Evolutionary conservation across 2,113 vertebrate species (phyloP), one percentile per base, ranked within the genome.

Genomic region (Poeciliopsis occidentalis): DNA sequence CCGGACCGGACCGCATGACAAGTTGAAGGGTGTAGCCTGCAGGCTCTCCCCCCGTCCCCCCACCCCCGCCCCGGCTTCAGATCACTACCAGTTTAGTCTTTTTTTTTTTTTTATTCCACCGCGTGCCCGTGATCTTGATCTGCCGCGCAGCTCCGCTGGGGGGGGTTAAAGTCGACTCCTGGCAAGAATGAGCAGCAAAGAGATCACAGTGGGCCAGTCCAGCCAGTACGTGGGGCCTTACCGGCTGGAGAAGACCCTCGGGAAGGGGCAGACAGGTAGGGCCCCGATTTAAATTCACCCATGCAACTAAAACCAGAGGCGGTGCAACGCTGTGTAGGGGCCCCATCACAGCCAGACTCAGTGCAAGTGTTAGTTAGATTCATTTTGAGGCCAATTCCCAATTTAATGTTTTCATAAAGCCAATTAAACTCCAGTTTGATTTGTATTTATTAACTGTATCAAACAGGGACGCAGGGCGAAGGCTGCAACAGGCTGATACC

Each of bases 181-280:
- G 26, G 73, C 70, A 82, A 94, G 71, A 69, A 95, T 95, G 94
- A 94, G 92, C 88, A 93, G 93, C 83, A 95, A 95, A 80, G 94
- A 95, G 89, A 81, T 92, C 83, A 89, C 93, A 19, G 85, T 78
- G 83, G 93, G 90, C 84, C 94, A 90, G 90, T 91, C 94, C 84
- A 93, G 68, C 85, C 94, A 95, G 88, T 94, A 94, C n/a, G 94
- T 95, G 80, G 94, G 94, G 83, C 94, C 94, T 44, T 95, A 95
- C 83, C 92, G 94, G 66, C 89, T 95, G 90, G 94, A 95, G 89
- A 95, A 94, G 87, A 95, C 94, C 66, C 94, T 95, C 22, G 94
- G 94, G 73, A 95, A 95, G 79, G 94, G 94, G 32, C 94, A 95
- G 85, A 95, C 94, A 90, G 94, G 94, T 95, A 90, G 82, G 87